Percentiles rank a stretch among this genome's conserved stretches.
Conservation (phyloP, 2,888 invertebrate genomes). For the Autographa pulchrina region DNA sequence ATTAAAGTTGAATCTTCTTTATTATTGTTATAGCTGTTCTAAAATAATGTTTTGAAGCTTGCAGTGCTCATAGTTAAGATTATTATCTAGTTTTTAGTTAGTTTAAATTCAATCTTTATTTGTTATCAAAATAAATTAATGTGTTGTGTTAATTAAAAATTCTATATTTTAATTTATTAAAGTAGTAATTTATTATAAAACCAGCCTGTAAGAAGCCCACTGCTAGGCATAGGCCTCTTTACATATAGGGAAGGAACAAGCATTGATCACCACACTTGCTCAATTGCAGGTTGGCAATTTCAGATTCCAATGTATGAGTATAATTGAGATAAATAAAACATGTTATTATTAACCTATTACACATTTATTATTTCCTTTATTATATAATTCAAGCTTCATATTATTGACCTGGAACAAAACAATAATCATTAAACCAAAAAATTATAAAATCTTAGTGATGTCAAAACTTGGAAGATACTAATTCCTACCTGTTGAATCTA, state of each 20-base stretch:
- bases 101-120: too few relatives aligned
- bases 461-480: conserved; percentile 2
- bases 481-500: not conserved
- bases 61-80: not conserved
- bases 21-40: not conserved
- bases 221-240: too few relatives aligned
- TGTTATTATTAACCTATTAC: not conserved
- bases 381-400: too few relatives aligned
- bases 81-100: not conserved
- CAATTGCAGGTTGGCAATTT: too few relatives aligned
- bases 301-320: too few relatives aligned
- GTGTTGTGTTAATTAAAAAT: too few relatives aligned
- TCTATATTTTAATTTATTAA: not conserved
- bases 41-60: not conserved
- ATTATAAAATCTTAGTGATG: not conserved
- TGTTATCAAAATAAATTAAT: too few relatives aligned
- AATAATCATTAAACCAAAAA: not conserved
- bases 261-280: too few relatives aligned
- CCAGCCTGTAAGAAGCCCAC: too few relatives aligned
- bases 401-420: conserved; percentile 1
- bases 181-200: too few relatives aligned
- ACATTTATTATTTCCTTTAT: not conserved
- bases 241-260: too few relatives aligned
- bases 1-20: not conserved
- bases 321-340: not conserved